phyloP scores from a whole-genome alignment of 2,888 invertebrate genomes.

The Cremastobaeus sp. region DNA sequence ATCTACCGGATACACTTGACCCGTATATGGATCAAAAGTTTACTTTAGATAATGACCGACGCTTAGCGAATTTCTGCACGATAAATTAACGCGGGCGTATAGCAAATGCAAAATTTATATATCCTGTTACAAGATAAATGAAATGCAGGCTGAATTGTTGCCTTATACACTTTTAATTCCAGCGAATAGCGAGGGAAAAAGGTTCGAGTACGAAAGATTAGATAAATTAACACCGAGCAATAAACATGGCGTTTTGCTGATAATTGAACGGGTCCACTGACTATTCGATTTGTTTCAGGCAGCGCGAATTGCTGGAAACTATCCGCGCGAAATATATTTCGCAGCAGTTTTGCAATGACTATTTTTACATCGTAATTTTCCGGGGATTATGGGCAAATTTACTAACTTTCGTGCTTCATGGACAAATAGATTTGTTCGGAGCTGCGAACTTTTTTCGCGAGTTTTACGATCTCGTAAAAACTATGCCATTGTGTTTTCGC shows the following conservation, averaged over 20 bases:
- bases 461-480: conserved; percentile 52
- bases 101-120: conserved; percentile 7
- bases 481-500: conserved; percentile 38
- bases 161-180: conserved; percentile 6
- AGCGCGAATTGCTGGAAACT: neutral
- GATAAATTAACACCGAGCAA: conserved; percentile 22
- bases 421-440: conserved; percentile 47
- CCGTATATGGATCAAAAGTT: conserved; percentile 24
- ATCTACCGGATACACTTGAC: conserved; percentile 21
- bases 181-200: conserved; percentile 5
- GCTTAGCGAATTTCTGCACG: conserved; percentile 5
- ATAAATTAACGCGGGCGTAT: conserved; percentile 13
- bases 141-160: conserved; percentile 3
- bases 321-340: conserved; percentile 22
- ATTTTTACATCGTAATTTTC: conserved; percentile 44
- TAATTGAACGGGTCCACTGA: too few relatives aligned
- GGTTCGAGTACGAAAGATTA: neutral
- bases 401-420: conserved; percentile 51
- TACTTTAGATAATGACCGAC: conserved; percentile 17
- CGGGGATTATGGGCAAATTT: conserved; percentile 48
- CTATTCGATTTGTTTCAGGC: conserved; percentile 12
- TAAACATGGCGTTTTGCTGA: neutral
- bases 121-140: conserved; percentile 24
- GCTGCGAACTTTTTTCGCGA: conserved; percentile 35
- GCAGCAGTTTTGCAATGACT: conserved; percentile 29